phyloP scores from a whole-genome alignment of 2,797 vertebrate genomes.

The Linurgus olivaceus region DNA sequence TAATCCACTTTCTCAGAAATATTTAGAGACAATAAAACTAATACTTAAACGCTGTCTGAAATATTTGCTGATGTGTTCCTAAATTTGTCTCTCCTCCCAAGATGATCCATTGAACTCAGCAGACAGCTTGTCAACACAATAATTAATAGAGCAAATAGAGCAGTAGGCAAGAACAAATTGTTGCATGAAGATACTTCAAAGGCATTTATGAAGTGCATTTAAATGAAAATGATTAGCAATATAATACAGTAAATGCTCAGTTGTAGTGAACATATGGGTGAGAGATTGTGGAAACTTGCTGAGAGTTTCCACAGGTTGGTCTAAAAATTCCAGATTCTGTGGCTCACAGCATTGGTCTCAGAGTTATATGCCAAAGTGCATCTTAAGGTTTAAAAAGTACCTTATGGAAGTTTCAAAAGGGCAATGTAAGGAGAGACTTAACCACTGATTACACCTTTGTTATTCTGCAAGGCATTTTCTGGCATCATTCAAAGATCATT shows the following conservation, averaged over 20 bases:
- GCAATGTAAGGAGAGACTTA: background rate
- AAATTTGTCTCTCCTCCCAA: background rate
- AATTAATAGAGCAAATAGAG: background rate
- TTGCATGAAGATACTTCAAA: background rate
- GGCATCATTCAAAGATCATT: background rate
- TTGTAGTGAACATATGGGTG: background rate
- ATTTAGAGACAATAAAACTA: background rate
- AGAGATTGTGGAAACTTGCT: background rate
- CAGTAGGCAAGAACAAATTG: background rate
- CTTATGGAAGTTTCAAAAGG: background rate
- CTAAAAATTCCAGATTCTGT: background rate
- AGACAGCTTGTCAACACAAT: background rate
- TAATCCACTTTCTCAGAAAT: background rate
- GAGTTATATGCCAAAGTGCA: background rate
- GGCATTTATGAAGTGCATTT: background rate
- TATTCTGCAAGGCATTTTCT: background rate
- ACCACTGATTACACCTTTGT: background rate
- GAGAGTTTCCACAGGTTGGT: background rate
- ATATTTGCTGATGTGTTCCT: background rate
- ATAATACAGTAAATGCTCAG: background rate
- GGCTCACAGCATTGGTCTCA: accelerated
- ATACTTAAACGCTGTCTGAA: background rate
- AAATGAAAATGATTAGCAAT: background rate
- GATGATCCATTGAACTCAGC: background rate
- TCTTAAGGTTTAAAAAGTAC: background rate